Evolutionary conservation across 2,113 vertebrate genomes (phyloP).

Genomic region (Nesoenas mayeri): DNA sequence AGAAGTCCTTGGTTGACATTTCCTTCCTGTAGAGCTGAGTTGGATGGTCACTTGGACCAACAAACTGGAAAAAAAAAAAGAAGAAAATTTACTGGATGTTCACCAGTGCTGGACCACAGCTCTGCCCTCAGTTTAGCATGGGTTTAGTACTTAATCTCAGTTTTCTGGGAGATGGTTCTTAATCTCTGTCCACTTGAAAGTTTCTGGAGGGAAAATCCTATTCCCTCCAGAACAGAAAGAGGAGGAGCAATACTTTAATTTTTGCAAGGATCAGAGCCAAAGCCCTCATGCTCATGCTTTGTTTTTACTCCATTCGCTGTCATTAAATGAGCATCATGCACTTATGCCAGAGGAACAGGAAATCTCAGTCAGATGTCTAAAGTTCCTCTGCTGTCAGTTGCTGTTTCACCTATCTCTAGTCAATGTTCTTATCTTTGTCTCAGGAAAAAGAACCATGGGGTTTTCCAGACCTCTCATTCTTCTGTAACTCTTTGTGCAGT

Average conservation of each 20-base stretch:
- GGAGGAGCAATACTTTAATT: not conserved
- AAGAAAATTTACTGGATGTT: not conserved
- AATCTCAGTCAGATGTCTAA: slow-evolving; percentile 24
- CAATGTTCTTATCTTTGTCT: slow-evolving; percentile 48
- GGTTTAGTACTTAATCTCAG: not conserved
- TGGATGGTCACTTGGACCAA: not conserved
- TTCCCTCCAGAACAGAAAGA: not conserved
- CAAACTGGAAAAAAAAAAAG: not conserved
- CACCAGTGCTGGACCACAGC: not conserved
- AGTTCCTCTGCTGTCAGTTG: slow-evolving; percentile 26
- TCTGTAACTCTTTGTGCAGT: slow-evolving; percentile 36
- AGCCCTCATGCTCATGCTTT: not conserved
- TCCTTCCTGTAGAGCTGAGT: not conserved
- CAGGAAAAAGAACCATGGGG: slow-evolving; percentile 35
- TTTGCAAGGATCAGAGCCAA: not conserved
- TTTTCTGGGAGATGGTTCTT: not conserved
- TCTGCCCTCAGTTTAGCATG: not conserved
- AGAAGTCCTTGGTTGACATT: not conserved
- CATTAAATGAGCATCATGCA: not conserved
- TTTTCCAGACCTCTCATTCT: slow-evolving; percentile 46
- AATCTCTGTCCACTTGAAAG: not conserved
- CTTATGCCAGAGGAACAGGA: not conserved
- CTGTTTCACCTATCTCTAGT: slow-evolving; percentile 50
- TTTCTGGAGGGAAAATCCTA: not conserved
- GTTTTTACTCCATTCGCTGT: not conserved